Evolutionary conservation across 1,140 invertebrate genomes (phyloP), one percentile per base, ranked within the genome.

Genomic region (Drosophila dunni): DNA sequence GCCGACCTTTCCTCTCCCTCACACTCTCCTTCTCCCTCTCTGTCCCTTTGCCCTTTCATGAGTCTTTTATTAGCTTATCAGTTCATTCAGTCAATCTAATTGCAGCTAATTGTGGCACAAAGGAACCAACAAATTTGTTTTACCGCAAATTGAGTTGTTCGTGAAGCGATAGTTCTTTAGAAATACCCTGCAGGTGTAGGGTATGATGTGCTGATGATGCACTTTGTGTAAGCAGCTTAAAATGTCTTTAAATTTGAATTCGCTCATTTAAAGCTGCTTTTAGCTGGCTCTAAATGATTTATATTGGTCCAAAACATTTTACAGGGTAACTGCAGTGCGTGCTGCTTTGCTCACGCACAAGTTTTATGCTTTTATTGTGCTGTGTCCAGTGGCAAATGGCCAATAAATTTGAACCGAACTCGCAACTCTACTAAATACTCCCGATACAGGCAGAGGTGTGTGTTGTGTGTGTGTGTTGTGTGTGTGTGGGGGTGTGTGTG

Each of bases 91-190:
- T 61, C 38, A 54, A 20, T 73, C 64, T 48, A 68, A 61, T 73
- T 73, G 64, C 70, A 68, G 48, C 70, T 60, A 67, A 73, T 73
- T 73, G 64, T 33, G 63, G 54, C 17, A 54, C 13, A 45, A 63
- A 46, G 48, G 38, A 51, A 66, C 58, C 56, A 58, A 67, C 54
- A 66, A 72, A 71, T 79, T 70, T 61, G 53, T 83, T 67, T 58
- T 44, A 45, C 50, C 72, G 61, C 75, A 73, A 82, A 82, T 75
- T 57, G 62, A 64, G 51, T 79, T 66, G 57, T 61, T 63, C 48
- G 56, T 42, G 57, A 54, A 57, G 70, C 78, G 64, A 67, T 20
- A 64, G 13, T 56, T 34, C 36, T 46, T 54, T 65, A 42, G 17
- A 3, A 34, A 61, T 34, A 44, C 36, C 15, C 34, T 42, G 6